Percentiles rank a stretch among this genome's conserved stretches.
These are phyloP conservation scores for Whitmania pigra DNA, from an alignment of 1,140 invertebrate genomes.

Conservation along the genomic window DNA sequence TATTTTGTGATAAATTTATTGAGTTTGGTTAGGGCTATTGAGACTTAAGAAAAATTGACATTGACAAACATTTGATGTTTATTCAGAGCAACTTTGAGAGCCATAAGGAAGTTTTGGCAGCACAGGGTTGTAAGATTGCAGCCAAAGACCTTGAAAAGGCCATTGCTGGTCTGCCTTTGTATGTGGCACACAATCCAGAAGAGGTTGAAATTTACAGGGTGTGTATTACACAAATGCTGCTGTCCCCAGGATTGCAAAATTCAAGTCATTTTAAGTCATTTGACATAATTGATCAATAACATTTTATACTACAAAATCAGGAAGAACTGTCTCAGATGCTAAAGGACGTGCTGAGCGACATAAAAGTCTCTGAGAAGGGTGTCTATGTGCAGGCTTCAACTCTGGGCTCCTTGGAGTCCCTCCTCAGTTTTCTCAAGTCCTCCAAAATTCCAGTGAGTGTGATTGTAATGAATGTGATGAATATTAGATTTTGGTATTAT, in stretches of 20 bases:
- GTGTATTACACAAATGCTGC: slow-evolving; percentile 4
- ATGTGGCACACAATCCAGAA: slow-evolving; percentile 76
- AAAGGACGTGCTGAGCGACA: slow-evolving; percentile 73
- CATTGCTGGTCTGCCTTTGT: slow-evolving; percentile 62
- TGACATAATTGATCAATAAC: neutral
- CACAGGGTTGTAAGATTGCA: slow-evolving; percentile 90
- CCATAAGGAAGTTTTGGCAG: slow-evolving; percentile 83
- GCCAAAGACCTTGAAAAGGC: slow-evolving; percentile 96
- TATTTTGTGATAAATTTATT: neutral
- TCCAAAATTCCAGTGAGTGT: slow-evolving; percentile 75
- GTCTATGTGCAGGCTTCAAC: slow-evolving; percentile 98
- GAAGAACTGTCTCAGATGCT: slow-evolving; percentile 69
- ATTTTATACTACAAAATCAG: slow-evolving; percentile 20
- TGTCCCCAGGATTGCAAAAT: neutral
- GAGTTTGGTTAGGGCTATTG: neutral
- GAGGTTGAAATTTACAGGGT: slow-evolving; percentile 73
- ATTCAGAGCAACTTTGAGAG: slow-evolving; percentile 83
- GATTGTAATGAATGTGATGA: neutral
- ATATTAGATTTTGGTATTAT: neutral
- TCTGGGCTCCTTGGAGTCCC: slow-evolving; percentile 87
- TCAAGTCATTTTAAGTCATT: neutral
- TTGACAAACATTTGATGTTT: slow-evolving; percentile 22
- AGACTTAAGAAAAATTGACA: neutral
- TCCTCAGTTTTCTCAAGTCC: slow-evolving; percentile 82
- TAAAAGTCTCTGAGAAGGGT: slow-evolving; percentile 76